Conservation (phyloP, 2,113 vertebrate genomes). For the Heloderma charlesbogerti region DNA sequence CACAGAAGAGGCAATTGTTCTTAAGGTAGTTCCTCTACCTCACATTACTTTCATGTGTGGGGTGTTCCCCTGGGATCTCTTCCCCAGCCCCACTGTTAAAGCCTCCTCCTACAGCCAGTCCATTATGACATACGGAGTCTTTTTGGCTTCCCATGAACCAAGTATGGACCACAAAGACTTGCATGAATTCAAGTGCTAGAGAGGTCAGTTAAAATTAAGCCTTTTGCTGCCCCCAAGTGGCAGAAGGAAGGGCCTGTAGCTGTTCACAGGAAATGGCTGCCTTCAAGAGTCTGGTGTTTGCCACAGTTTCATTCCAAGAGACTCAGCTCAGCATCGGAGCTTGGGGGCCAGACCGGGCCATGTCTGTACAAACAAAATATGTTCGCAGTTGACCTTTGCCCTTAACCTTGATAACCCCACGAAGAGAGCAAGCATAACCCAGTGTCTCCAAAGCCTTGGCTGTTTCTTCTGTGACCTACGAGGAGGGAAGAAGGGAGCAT, state of each 20-base stretch:
- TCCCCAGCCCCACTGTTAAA: not conserved
- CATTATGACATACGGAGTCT: not conserved
- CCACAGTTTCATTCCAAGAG: not conserved
- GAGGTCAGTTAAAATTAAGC: not conserved
- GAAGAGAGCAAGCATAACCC: conserved; percentile 81
- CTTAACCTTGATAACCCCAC: conserved; percentile 88
- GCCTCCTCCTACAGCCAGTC: not conserved
- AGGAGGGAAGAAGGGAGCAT: not conserved
- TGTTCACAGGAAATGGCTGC: not conserved
- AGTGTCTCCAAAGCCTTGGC: conserved; percentile 79
- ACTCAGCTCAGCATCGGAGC: conserved; percentile 60
- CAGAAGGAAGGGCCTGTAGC: not conserved
- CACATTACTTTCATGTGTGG: not conserved
- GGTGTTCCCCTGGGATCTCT: not conserved
- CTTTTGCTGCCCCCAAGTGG: not conserved
- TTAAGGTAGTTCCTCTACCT: not conserved
- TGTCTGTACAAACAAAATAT: conserved; percentile 84
- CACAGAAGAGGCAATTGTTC: not conserved
- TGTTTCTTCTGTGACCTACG: conserved; percentile 89
- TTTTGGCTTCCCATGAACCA: not conserved
- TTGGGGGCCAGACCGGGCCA: conserved; percentile 63
- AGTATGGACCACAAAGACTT: not conserved
- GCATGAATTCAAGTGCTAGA: not conserved
- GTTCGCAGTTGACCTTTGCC: conserved; percentile 92
- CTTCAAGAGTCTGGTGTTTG: not conserved